These are phyloP conservation scores for Sorex maritimensis DNA, from an alignment of 2,797 vertebrate genomes.

Conservation along the genomic window DNA sequence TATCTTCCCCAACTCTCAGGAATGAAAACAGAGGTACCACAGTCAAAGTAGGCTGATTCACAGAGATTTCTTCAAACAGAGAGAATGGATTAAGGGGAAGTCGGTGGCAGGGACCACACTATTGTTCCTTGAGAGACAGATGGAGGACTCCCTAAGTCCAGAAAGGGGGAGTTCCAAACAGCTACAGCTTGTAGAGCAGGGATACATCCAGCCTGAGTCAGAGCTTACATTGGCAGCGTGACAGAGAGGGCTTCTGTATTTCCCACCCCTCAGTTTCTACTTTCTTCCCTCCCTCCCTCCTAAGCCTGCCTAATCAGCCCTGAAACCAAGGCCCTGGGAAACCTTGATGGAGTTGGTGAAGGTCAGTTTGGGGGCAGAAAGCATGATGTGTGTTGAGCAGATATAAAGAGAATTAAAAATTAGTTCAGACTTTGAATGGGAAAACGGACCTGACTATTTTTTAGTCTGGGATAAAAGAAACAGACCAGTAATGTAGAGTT, in stretches of 20 bases:
- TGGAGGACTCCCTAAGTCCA: not conserved
- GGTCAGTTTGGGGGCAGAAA: not conserved
- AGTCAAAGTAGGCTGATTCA: not conserved
- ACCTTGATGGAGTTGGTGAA: not conserved
- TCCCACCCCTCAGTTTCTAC: accelerated
- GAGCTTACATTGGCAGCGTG: not conserved
- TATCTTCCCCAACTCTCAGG: not conserved
- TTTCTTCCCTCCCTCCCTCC: not conserved
- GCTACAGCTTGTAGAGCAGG: not conserved
- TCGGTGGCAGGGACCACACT: not conserved
- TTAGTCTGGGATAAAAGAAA: not conserved
- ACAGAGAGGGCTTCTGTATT: too few relatives aligned
- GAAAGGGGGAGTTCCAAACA: not conserved
- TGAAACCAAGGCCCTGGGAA: not conserved
- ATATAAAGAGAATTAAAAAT: not conserved
- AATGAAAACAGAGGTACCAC: not conserved
- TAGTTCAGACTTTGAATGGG: not conserved
- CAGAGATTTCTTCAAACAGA: not conserved
- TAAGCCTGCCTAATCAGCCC: not conserved
- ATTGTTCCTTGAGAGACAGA: not conserved
- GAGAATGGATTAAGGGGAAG: not conserved
- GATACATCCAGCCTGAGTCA: not conserved
- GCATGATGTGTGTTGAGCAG: not conserved
- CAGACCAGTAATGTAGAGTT: not conserved
- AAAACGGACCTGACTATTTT: not conserved